Conservation (phyloP, 1,140 invertebrate species). For the Parasteatoda tepidariorum region DNA sequence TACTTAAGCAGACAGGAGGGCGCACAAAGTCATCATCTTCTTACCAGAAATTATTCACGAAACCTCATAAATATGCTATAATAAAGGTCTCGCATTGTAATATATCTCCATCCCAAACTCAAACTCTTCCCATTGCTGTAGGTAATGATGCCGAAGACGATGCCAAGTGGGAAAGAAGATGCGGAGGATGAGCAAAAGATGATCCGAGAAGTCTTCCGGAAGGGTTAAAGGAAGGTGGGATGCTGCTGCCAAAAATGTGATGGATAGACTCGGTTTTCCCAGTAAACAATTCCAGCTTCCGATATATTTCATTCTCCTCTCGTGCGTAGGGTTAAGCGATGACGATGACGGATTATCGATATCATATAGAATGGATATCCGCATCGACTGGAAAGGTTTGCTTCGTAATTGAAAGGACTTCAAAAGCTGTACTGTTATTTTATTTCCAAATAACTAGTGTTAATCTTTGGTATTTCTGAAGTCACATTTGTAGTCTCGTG, state of each 20-base stretch:
- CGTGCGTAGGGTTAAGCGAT: background rate
- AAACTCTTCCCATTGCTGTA: background rate
- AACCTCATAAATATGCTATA: background rate
- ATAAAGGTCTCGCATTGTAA: background rate
- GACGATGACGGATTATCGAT: background rate
- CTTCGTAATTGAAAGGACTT: no score
- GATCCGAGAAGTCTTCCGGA: background rate
- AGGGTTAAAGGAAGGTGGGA: background rate
- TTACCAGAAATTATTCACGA: background rate
- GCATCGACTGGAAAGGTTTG: background rate
- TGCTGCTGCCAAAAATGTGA: background rate
- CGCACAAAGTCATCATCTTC: background rate
- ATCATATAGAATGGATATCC: background rate
- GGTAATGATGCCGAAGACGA: background rate
- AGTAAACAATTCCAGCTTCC: background rate
- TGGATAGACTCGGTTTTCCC: background rate
- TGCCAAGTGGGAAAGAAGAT: background rate
- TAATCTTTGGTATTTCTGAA: no score
- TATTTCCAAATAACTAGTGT: no score
- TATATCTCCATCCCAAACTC: background rate
- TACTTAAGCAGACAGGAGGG: no score
- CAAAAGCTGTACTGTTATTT: no score
- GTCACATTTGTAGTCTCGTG: no score
- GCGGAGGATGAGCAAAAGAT: background rate
- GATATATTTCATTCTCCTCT: background rate